Conservation (phyloP, 2,797 vertebrate species). For the Sebastiscus tertius region DNA sequence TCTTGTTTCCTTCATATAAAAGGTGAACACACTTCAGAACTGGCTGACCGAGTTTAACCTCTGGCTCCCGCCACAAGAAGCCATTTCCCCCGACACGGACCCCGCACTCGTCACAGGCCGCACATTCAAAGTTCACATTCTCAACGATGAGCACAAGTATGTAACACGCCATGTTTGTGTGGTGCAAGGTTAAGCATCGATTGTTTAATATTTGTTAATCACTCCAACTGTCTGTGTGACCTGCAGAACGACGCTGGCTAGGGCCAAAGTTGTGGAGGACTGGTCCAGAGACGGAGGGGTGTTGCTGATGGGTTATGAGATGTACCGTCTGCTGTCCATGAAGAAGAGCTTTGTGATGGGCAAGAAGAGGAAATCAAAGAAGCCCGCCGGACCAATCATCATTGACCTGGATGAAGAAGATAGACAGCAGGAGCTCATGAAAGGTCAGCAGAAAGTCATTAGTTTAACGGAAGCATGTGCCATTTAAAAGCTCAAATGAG, state of each 20-base stretch:
- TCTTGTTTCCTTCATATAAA: conserved; percentile 37
- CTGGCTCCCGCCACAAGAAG: conserved; percentile 94
- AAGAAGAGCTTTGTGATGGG: conserved; percentile 97
- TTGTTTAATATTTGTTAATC: conserved; percentile 1
- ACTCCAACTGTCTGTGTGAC: conserved; percentile 21
- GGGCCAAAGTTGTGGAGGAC: conserved; percentile 95
- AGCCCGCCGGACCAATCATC: conserved; percentile 93
- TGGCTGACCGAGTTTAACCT: conserved; percentile 98
- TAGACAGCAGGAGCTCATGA: conserved; percentile 96
- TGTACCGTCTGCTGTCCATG: conserved; percentile 97
- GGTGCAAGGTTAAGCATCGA: not conserved
- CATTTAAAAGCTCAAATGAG: not conserved
- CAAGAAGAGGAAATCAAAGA: conserved; percentile 97
- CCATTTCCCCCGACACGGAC: conserved; percentile 88
- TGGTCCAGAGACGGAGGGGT: conserved; percentile 96
- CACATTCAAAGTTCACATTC: conserved; percentile 94
- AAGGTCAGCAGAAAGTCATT: conserved; percentile 81
- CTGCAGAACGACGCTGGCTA: conserved; percentile 90
- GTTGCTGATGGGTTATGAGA: conserved; percentile 98
- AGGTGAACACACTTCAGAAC: conserved; percentile 99
- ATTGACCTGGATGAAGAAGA: conserved; percentile 99
- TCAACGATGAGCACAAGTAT: conserved; percentile 99
- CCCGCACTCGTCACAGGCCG: conserved; percentile 86
- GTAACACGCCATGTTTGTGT: conserved; percentile 33
- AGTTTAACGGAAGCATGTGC: not conserved